Evolutionary conservation across 2,113 vertebrate species (phyloP).

Genomic region (Salvelinus namaycush): DNA sequence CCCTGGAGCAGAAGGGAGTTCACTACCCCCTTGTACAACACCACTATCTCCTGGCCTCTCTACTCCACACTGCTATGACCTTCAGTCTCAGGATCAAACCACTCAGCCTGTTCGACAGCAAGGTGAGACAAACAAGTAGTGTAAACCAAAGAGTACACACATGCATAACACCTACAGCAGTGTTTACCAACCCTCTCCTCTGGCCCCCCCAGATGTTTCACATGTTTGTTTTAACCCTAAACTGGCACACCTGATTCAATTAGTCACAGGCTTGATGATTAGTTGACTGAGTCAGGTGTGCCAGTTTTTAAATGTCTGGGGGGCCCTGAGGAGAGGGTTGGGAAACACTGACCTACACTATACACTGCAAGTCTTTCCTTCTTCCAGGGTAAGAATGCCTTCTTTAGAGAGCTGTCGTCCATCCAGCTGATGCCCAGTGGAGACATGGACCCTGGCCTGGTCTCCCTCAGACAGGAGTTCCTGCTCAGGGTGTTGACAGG

Average conservation of each 20-base stretch:
- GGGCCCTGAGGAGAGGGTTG: no score
- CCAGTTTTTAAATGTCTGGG: no score
- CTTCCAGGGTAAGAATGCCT: slow-evolving; percentile 91
- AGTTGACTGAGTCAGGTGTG: no score
- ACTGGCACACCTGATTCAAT: no score
- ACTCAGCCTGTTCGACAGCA: slow-evolving; percentile 90
- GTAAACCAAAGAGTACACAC: neutral
- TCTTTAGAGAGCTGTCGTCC: slow-evolving; percentile 94
- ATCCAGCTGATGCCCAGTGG: slow-evolving; percentile 95
- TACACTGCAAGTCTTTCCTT: neutral
- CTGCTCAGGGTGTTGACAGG: slow-evolving; percentile 83
- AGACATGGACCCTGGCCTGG: slow-evolving; percentile 85
- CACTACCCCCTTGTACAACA: slow-evolving; percentile 94
- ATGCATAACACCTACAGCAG: no score
- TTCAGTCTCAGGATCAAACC: slow-evolving; percentile 89
- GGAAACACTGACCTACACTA: neutral
- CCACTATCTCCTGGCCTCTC: slow-evolving; percentile 84
- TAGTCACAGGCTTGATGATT: no score
- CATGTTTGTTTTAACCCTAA: no score
- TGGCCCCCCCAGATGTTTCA: no score
- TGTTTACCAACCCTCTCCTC: no score
- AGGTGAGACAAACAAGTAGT: slow-evolving; percentile 72
- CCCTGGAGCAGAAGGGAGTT: slow-evolving; percentile 87
- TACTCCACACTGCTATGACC: slow-evolving; percentile 82
- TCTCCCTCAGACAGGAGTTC: slow-evolving; percentile 90